phyloP scores from a whole-genome alignment of 2,888 invertebrate species.

The Athalia circularis region DNA sequence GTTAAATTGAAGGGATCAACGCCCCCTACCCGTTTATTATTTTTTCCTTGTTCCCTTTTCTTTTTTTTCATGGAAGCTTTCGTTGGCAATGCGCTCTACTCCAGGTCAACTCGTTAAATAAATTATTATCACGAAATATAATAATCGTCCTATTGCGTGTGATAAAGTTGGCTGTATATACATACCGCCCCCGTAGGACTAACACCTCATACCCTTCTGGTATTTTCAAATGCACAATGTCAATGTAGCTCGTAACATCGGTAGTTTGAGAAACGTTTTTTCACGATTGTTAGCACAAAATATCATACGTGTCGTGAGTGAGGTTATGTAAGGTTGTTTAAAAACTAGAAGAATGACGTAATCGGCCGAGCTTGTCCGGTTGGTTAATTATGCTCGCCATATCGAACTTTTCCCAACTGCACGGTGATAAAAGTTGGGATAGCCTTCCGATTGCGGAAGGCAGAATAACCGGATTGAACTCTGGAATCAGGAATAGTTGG shows the following conservation, averaged over 20 bases:
- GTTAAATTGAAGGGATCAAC: constrained; percentile 5
- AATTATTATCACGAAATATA: constrained; percentile 40
- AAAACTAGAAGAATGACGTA: constrained; percentile 1
- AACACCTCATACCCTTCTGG: too few species aligned
- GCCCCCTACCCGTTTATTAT: background rate
- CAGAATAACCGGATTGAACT: too few species aligned
- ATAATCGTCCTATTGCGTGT: constrained; percentile 41
- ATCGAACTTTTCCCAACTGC: background rate
- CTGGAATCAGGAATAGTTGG: too few species aligned
- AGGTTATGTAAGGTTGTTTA: background rate
- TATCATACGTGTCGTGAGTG: background rate
- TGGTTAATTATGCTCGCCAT: background rate
- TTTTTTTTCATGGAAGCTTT: background rate
- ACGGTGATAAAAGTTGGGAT: constrained; percentile 1
- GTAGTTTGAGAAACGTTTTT: too few species aligned
- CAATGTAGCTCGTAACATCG: too few species aligned
- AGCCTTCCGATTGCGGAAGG: too few species aligned
- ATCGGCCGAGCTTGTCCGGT: too few species aligned
- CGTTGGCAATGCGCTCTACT: too few species aligned
- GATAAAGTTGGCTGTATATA: constrained; percentile 26
- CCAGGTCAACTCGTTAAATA: constrained; percentile 22
- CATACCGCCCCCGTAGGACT: background rate
- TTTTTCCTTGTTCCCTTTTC: background rate
- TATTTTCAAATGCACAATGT: too few species aligned
- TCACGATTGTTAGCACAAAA: background rate